A percentile compares a stretch with the other conserved stretches of the same genome.
Evolutionary conservation across 2,797 vertebrate species (phyloP).

Genomic region (Avahi laniger): DNA sequence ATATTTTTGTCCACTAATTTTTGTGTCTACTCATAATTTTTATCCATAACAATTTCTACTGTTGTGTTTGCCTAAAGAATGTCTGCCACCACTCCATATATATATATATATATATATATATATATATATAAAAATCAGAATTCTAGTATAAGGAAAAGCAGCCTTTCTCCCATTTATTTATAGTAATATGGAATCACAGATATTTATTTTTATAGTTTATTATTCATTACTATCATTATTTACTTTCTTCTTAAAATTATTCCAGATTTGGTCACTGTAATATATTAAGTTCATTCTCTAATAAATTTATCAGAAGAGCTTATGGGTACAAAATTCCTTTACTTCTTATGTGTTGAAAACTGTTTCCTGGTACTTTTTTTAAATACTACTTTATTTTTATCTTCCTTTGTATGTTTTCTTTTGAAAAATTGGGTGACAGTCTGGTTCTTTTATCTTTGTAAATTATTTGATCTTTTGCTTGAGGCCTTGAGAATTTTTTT

Average conservation of each 20-base stretch:
- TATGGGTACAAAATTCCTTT: not conserved
- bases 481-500: not conserved
- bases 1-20: not conserved
- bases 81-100: not conserved
- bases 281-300: not conserved
- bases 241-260: not conserved
- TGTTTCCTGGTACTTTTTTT: not conserved
- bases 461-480: constrained; percentile 48
- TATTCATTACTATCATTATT: not conserved
- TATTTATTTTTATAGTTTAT: not conserved
- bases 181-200: not conserved
- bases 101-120: not conserved
- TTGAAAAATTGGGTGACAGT: not conserved
- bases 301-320: not conserved
- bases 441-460: constrained; percentile 41
- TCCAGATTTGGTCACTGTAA: not conserved
- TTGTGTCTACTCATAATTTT: not conserved
- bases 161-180: not conserved
- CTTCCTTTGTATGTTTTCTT: not conserved
- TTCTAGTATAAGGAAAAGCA: not conserved
- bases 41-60: not conserved
- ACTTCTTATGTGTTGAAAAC: not conserved
- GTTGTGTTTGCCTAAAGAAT: not conserved
- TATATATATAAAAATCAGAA: not conserved
- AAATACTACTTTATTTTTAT: not conserved